These are phyloP conservation scores for Drosophila santomea DNA, from an alignment of 1,140 invertebrate species.

Conservation along the genomic window DNA sequence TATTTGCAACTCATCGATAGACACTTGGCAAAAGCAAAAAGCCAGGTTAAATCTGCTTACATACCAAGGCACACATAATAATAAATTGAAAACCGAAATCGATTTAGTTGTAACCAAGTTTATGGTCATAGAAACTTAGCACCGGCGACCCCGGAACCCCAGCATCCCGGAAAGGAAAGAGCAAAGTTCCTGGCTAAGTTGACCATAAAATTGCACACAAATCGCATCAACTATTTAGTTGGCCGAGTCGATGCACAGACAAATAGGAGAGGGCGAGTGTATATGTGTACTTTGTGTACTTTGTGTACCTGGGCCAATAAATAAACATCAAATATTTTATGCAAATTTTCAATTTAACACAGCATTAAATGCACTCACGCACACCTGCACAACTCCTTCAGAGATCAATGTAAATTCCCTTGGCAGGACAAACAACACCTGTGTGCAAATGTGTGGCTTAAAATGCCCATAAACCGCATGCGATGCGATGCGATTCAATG, in stretches of 20 bases:
- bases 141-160: not conserved
- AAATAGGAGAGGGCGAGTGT: slow-evolving; percentile 28
- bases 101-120: slow-evolving; percentile 53
- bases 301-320: slow-evolving; percentile 55
- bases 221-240: slow-evolving; percentile 81
- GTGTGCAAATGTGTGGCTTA: slow-evolving; percentile 52
- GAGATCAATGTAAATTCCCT: slow-evolving; percentile 62
- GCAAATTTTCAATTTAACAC: slow-evolving; percentile 83
- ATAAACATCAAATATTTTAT: slow-evolving; percentile 82
- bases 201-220: slow-evolving; percentile 80
- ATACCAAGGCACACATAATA: slow-evolving; percentile 40
- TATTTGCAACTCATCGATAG: not conserved
- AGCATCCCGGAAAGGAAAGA: slow-evolving; percentile 5
- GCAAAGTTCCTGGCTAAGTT: slow-evolving; percentile 57
- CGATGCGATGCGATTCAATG: slow-evolving; percentile 34
- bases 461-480: slow-evolving; percentile 60
- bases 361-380: slow-evolving; percentile 69
- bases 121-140: slow-evolving; percentile 34
- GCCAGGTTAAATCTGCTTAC: slow-evolving; percentile 30
- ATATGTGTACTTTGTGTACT: not conserved
- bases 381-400: slow-evolving; percentile 26
- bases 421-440: slow-evolving; percentile 53
- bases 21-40: slow-evolving; percentile 9
- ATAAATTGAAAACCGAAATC: slow-evolving; percentile 51
- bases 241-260: slow-evolving; percentile 42